Conservation (phyloP, 2,888 invertebrate species). For the Lasioglossum vierecki region DNA sequence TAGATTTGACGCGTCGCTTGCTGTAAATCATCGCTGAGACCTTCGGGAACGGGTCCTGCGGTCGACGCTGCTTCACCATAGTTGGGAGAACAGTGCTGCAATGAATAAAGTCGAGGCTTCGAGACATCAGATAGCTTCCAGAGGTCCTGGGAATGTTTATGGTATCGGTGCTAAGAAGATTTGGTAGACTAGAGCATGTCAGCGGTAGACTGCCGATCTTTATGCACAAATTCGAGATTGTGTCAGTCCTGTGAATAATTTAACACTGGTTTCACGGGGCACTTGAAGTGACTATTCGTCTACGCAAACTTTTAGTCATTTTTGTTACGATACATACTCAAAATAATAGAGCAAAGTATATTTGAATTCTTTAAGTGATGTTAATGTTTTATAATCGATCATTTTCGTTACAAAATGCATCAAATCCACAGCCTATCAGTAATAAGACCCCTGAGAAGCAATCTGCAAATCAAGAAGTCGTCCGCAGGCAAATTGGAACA, state of each 20-base stretch:
- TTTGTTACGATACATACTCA: no score
- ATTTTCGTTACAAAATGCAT: no score
- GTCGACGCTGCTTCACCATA: background rate
- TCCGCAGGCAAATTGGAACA: background rate
- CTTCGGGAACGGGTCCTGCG: background rate
- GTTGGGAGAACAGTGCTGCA: background rate
- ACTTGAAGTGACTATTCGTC: no score
- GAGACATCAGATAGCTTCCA: background rate
- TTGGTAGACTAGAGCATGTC: background rate
- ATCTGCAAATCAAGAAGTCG: background rate
- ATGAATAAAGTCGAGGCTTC: background rate
- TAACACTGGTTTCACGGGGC: no score
- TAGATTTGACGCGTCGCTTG: slow-evolving; percentile 20
- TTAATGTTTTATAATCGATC: no score
- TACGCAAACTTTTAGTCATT: no score
- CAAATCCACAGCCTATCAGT: background rate
- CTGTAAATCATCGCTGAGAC: background rate
- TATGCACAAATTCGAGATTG: background rate
- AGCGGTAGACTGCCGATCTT: background rate
- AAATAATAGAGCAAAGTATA: no score
- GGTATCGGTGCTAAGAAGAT: background rate
- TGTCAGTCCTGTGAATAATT: background rate
- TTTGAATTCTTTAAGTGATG: no score
- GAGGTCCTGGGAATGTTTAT: background rate
- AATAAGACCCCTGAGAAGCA: background rate